Evolutionary conservation across 2,797 vertebrate genomes (phyloP), one percentile per base, ranked within the genome.

Genomic region (Austrolebias charrua): DNA sequence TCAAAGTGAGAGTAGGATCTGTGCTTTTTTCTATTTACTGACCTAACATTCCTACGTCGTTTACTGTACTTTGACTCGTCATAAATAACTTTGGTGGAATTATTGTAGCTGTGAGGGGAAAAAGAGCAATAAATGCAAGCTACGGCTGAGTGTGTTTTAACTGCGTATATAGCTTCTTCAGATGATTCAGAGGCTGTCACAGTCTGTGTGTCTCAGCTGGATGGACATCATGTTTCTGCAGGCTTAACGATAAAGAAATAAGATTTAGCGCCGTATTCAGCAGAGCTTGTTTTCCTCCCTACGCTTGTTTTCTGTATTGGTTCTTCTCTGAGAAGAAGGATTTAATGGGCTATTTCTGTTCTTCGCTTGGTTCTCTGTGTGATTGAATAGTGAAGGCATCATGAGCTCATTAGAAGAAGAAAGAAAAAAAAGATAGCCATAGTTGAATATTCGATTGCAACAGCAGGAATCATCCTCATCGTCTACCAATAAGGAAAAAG

Each of bases 161-260:
- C 75, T 59, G 48, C 58, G 61, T 71, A 67, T 55, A 70, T 58
- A 47, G 47, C 51, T 24, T 64, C 13, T 63, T 24, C 63, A 62
- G 69, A 72, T 83, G 80, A 86, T 82, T 85, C 82, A 83, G 63
- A 80, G 81, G 24, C 66, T 74, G 66, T 83, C 81, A 67, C 66
- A 71, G 52, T 61, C 9, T 6, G 56, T 52, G 57, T 76, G 69
- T 81, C 72, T 76, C 75, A 73, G 60, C 74, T 82, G 77, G 71
- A 82, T 78, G 73, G 74, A 79, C 75, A 77, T 64, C 50, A 55
- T 75, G 71, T 80, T 83, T 86, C 79, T 85, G 79, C 75, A 64
- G 66, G 62, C 80, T 63, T 73, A 83, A 85, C 79, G 81, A 87
- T 86, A 85, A 88, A 81, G 71, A 84, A 82, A 82, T 82, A 62